These are phyloP conservation scores for Sogatella furcifera DNA, from an alignment of 1,140 invertebrate species.

Conservation along the genomic window DNA sequence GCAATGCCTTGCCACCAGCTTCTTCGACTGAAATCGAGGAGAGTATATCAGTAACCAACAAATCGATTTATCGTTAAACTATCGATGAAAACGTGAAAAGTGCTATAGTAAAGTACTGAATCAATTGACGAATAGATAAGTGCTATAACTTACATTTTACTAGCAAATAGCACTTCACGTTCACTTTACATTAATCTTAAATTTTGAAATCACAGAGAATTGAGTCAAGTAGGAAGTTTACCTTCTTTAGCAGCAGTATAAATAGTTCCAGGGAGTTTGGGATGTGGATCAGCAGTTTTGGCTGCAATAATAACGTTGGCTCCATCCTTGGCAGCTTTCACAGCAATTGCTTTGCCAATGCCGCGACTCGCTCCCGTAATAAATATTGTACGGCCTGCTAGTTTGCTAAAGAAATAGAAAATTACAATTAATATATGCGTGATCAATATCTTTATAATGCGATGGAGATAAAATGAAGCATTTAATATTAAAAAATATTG, in stretches of 20 bases:
- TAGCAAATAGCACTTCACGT: too few relatives aligned
- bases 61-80: too few relatives aligned
- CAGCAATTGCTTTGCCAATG: slow-evolving; percentile 93
- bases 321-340: slow-evolving; percentile 88
- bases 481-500: too few relatives aligned
- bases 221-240: slow-evolving; percentile 33
- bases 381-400: slow-evolving; percentile 85
- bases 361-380: slow-evolving; percentile 95
- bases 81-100: too few relatives aligned
- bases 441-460: too few relatives aligned
- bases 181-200: slow-evolving; percentile 24
- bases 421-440: too few relatives aligned
- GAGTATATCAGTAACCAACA: too few relatives aligned
- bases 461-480: too few relatives aligned
- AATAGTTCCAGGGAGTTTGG: slow-evolving; percentile 96
- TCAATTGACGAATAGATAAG: slow-evolving; percentile 14
- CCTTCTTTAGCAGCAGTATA: slow-evolving; percentile 94
- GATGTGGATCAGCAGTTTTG: slow-evolving; percentile 92
- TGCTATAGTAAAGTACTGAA: too few relatives aligned
- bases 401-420: slow-evolving; percentile 53
- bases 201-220: slow-evolving; percentile 4
- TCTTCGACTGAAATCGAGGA: slow-evolving; percentile 60
- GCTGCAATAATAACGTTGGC: slow-evolving; percentile 92
- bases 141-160: too few relatives aligned
- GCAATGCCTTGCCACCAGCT: slow-evolving; percentile 79